A percentile compares a stretch with the other conserved stretches of the same genome.
phyloP scores from a whole-genome alignment of 2,797 vertebrate genomes.

The Tadarida brasiliensis region DNA sequence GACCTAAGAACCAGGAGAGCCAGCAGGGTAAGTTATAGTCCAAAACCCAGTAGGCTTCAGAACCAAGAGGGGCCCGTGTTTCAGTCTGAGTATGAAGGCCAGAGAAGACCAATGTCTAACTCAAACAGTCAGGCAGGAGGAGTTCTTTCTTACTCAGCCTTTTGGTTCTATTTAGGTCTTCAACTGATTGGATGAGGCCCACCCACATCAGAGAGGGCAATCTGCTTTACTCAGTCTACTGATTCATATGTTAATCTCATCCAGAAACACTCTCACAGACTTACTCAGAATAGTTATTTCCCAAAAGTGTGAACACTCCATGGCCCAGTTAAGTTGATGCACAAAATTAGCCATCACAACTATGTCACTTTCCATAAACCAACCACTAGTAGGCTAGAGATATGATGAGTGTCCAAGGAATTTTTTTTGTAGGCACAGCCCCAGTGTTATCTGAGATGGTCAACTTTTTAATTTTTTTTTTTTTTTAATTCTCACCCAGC shows the following conservation, averaged over 20 bases:
- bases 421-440: neutral
- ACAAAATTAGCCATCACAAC: neutral
- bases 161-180: neutral
- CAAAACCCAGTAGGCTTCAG: neutral
- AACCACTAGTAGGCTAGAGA: neutral
- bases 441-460: neutral
- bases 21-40: neutral
- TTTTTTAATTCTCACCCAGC: too few species aligned
- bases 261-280: neutral
- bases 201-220: neutral
- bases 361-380: neutral
- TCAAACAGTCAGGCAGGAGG: neutral
- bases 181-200: neutral
- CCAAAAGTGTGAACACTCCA: neutral
- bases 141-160: neutral
- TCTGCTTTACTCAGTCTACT: neutral
- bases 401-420: neutral
- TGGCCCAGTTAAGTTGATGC: neutral
- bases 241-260: neutral
- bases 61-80: neutral
- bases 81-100: neutral
- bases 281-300: neutral
- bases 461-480: neutral
- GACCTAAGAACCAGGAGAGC: neutral
- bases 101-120: neutral